Evolutionary conservation across 2,797 vertebrate genomes (phyloP).

Genomic region (Coreius guichenoti): DNA sequence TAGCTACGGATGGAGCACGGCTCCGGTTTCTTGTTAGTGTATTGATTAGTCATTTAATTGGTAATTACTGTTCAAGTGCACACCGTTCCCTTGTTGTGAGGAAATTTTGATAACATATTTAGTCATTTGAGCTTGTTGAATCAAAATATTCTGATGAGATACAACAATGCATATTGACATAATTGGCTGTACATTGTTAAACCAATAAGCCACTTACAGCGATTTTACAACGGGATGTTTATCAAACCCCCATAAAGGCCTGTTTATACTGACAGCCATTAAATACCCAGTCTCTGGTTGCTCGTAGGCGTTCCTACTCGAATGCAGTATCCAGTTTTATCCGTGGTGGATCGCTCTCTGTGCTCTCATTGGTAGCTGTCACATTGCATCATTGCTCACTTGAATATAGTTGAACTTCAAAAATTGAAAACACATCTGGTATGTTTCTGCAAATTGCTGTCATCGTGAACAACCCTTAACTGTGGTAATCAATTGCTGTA

Average conservation of each 20-base stretch:
- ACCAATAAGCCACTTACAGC: constrained; percentile 28
- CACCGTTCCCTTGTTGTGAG: constrained; percentile 26
- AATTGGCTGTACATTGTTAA: constrained; percentile 43
- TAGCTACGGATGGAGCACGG: background rate
- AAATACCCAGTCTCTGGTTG: constrained; percentile 4
- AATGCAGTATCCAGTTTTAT: background rate
- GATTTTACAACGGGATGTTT: constrained; percentile 1
- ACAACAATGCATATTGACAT: constrained; percentile 18
- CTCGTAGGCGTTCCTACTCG: background rate
- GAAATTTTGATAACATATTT: constrained; percentile 41
- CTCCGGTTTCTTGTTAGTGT: constrained; percentile 38
- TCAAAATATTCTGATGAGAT: constrained; percentile 39
- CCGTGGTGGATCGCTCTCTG: background rate
- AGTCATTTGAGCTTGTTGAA: constrained; percentile 42
- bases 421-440: background rate
- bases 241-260: background rate
- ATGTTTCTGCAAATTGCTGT: background rate
- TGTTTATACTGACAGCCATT: background rate
- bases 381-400: constrained; percentile 7
- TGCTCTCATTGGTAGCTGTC: background rate
- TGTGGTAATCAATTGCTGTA: background rate
- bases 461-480: background rate
- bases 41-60: constrained; percentile 52
- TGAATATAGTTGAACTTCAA: background rate
- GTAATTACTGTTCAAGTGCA: constrained; percentile 43